A percentile compares a stretch with the other conserved stretches of the same genome.
Evolutionary conservation across 2,797 vertebrate genomes (phyloP).

Genomic region (Eulemur rubriventer): DNA sequence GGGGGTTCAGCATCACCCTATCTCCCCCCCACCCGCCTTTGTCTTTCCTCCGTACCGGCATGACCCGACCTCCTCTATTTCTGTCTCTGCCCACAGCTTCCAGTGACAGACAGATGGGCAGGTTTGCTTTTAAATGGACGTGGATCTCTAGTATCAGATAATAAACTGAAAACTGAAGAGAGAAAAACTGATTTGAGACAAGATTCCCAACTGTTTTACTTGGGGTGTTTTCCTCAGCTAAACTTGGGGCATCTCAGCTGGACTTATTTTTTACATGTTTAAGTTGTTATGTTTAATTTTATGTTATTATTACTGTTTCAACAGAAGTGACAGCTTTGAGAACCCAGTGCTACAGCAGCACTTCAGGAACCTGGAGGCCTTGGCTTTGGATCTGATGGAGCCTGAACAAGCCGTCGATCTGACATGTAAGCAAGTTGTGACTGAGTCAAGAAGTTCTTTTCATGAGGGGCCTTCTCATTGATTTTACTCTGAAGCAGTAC

Average conservation of each 20-base stretch:
- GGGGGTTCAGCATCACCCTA: rapidly evolving
- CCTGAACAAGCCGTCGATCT: constrained; percentile 93
- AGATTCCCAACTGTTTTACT: neutral
- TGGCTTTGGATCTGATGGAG: constrained; percentile 93
- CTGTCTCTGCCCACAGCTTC: neutral
- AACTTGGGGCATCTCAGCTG: neutral
- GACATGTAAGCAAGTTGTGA: constrained; percentile 89
- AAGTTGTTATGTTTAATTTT: neutral
- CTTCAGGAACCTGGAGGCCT: constrained; percentile 95
- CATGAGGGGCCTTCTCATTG: neutral
- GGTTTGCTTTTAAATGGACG: neutral
- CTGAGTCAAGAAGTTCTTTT: neutral
- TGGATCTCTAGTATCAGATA: neutral
- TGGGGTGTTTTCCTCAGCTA: neutral
- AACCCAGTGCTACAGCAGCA: constrained; percentile 96
- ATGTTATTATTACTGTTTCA: neutral
- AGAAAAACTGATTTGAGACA: neutral
- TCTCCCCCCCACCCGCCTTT: neutral
- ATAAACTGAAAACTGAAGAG: neutral
- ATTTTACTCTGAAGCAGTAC: neutral
- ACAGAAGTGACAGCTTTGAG: constrained; percentile 95
- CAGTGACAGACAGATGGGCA: neutral
- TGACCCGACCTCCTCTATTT: neutral
- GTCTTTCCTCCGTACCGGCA: neutral
- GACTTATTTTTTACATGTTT: neutral